Evolutionary conservation across 1,140 invertebrate species (phyloP).

Genomic region (Laupala kohalensis): DNA sequence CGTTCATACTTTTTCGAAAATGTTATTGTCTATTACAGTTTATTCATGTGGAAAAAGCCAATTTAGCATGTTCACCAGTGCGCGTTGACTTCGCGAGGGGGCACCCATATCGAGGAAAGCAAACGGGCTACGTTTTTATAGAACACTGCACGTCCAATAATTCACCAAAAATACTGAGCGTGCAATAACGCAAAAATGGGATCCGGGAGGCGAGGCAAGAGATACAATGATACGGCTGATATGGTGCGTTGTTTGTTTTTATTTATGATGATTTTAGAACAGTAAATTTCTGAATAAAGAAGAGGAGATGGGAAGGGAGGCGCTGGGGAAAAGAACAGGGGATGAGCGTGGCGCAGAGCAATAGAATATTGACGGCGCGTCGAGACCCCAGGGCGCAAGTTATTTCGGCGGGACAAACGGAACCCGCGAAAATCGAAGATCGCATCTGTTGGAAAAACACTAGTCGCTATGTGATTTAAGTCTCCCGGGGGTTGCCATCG

Average conservation of each 20-base stretch:
- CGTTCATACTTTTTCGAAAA: not conserved
- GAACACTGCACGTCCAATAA: not conserved
- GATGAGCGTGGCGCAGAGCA: not conserved
- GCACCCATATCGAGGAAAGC: not conserved
- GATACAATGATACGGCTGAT: not conserved
- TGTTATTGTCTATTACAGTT: not conserved
- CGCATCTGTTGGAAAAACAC: not conserved
- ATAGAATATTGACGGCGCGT: not conserved
- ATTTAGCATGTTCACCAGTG: not conserved
- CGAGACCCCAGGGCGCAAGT: not conserved
- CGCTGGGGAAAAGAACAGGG: no score
- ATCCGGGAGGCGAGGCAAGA: not conserved
- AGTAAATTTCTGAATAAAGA: not conserved
- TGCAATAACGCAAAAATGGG: not conserved
- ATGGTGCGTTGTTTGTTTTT: not conserved
- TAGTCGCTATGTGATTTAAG: not conserved
- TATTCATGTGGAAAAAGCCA: not conserved
- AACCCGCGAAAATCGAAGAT: not conserved
- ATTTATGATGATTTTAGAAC: not conserved
- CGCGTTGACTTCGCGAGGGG: not conserved
- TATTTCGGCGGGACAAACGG: not conserved
- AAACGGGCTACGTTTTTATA: not conserved
- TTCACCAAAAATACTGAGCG: not conserved
- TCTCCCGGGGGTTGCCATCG: not conserved
- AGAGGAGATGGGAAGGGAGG: no score